Base-by-base conservation (phyloP, 1,140 invertebrate species). In the Physella acuta region DNA sequence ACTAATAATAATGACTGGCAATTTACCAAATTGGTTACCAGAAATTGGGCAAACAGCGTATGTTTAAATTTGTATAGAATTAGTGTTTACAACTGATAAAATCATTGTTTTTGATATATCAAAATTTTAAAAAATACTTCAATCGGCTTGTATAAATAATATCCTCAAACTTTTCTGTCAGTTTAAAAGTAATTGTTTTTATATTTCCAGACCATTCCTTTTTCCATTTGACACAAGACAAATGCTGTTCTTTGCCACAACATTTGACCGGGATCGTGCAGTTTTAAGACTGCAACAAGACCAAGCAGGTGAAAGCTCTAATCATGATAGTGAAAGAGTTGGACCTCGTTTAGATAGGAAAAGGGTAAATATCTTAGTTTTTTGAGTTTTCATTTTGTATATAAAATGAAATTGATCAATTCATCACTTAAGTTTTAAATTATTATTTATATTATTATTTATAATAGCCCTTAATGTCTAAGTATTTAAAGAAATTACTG, bases 141-240 rank as follows among this genome's bases (percentile, higher is more conserved):
- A n/a, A n/a, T n/a, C n/a, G n/a, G n/a, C n/a, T n/a, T n/a, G n/a
- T n/a, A n/a, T n/a, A n/a, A n/a, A n/a, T n/a, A n/a, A n/a, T n/a
- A n/a, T n/a, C n/a, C n/a, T n/a, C n/a, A n/a, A n/a, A n/a, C n/a
- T n/a, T n/a, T n/a, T n/a, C n/a, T n/a, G n/a, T n/a, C n/a, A n/a
- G n/a, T n/a, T n/a, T n/a, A n/a, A n/a, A n/a, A n/a, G n/a, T n/a
- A n/a, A n/a, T n/a, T n/a, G n/a, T n/a, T n/a, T n/a, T n/a, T n/a
- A n/a, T n/a, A n/a, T n/a, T n/a, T n/a, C n/a, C 80, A 87, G 92
- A 81, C 94, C 96, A 67, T 99, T 99, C 87, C 87, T 98, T 56
- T 93, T 98, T 79, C 95, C 95, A 49, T 98, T 98, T 85, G 95
- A 98, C 84, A 97, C 95, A 33, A 88, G 96, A 11, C 95, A 98